Base-by-base conservation (phyloP, 2,797 vertebrate species). In the Enteromius unitaeniatus region DNA sequence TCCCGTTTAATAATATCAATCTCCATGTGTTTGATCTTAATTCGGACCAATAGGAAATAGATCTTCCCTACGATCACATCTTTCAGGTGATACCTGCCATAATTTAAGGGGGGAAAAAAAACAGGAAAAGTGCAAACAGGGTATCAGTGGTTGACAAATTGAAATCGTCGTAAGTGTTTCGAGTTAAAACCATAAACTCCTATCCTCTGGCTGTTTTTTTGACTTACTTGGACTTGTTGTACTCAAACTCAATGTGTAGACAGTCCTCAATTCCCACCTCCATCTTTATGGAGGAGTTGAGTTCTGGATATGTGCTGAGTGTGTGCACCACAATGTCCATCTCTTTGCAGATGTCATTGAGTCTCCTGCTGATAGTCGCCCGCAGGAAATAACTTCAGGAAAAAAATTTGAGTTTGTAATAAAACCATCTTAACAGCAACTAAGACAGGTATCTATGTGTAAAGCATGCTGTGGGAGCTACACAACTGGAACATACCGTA, bases 21-120 rank as follows among this genome's bases (percentile, higher is more conserved):
- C 91, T 99, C 98, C 98, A 99, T 99, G 94, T 99, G 98, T 86
- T 97, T 99, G 86, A 99, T 99, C 93, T 99, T 99, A 94, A 99
- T 99, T 89, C 98, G 95, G 90, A 99, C 98, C 86, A 99, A 93
- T 87, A 99, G 94, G 92, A 99, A 99, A 90, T 99, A 99, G 88
- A 99, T 99, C 93, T 99, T 99, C 0, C 98, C 98, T 9, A 99
- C 98, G 78, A 99, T 99, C 73, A 99, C 98, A 55, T 99, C 98
- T 94, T 99, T 99, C 89, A 99, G 94, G 88, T 99, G 98, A 89
- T 99, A 99, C 90, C 98, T 99, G 47, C 1, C 51, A 26, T 60
- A 70, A 77, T 26, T 8, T 6, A 23, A 19, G 9, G 10, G 42
- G 10, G 3, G 10, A 13, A 17, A 9, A 37, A 2, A 74, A 28